These are phyloP conservation scores for Microcebus ravelobensis DNA, from an alignment of 2,113 vertebrate genomes.

Conservation along the genomic window DNA sequence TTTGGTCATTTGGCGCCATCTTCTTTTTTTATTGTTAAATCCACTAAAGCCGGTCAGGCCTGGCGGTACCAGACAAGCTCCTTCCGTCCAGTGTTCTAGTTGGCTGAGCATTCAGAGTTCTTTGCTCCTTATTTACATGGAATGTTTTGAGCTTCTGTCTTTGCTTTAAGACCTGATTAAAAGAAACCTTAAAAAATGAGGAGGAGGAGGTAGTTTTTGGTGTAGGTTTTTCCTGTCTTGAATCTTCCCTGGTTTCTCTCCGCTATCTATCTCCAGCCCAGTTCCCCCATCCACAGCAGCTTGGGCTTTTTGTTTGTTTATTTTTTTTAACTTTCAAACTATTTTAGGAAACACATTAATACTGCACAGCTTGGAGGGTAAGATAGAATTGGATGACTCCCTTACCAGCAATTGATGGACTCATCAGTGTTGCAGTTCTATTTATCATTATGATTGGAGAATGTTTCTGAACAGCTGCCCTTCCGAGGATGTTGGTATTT, in stretches of 20 bases:
- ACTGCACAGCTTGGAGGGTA: conserved; percentile 66
- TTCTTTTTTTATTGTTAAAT: conserved; percentile 70
- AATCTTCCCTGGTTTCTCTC: neutral
- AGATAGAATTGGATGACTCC: conserved; percentile 63
- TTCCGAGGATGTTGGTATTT: conserved; percentile 78
- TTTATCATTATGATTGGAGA: conserved; percentile 77
- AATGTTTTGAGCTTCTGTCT: conserved; percentile 58
- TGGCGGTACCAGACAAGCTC: neutral
- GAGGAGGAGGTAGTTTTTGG: neutral
- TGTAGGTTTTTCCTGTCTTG: conserved; percentile 44
- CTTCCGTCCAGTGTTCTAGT: conserved; percentile 37
- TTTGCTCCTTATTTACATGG: conserved; percentile 61
- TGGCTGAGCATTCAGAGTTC: conserved; percentile 47
- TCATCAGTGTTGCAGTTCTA: conserved; percentile 69
- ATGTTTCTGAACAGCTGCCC: conserved; percentile 76
- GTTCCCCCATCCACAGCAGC: neutral
- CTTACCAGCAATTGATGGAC: conserved; percentile 29
- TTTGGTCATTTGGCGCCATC: conserved; percentile 37
- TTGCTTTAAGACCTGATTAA: conserved; percentile 54
- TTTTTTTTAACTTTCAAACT: conserved; percentile 66
- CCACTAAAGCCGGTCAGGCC: conserved; percentile 23
- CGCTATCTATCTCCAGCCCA: neutral
- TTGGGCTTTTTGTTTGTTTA: conserved; percentile 14
- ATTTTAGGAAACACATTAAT: conserved; percentile 70
- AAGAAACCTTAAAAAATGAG: neutral